Evolutionary conservation across 2,113 vertebrate genomes (phyloP), one percentile per base, ranked within the genome.

Genomic region (Brachyhypopomus occidentalis): DNA sequence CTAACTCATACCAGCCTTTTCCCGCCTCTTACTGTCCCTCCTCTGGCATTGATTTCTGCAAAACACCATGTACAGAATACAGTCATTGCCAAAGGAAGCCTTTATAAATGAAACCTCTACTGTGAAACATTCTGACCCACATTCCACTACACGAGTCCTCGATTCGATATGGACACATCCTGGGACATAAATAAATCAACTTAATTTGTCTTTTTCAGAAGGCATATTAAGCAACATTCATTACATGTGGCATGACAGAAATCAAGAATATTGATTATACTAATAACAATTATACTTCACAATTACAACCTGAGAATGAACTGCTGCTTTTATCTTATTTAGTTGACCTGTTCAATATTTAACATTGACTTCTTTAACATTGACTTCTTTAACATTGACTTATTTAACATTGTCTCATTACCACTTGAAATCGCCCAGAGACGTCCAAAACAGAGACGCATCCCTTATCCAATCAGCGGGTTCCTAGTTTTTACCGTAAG

Each of bases 401-500:
- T 30, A 30, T 30, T 30, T 30, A 30, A 30, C 30, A 30, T 30
- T 30, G 30, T 30, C 66, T 62, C 36, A 72, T 79, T 72, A 72
- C 55, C n/a, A 23, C 38, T 17, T 52, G 38, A 48, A 60, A 62
- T 56, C 8, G 27, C 55, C 52, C 72, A 52, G 56, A 27, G 72
- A 36, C 30, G 48, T 34, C 72, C 56, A 45, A 60, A 36, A 55
- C 67, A 72, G 14, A 79, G 30, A 59, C 77, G 62, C 60, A 22
- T 72, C 59, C 60, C 14, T 59, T 25, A 20, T 73, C 64, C n/a
- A 58, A 69, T 74, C 70, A 78, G 5, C 23, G 70, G 23, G 52
- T 45, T 19, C 45, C 56, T 77, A 41, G 38, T 78, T 59, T 78
- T 63, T 83, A 80, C 19, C 27, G 1, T 34, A 55, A 64, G 58